Evolutionary conservation across 2,113 vertebrate species (phyloP).

Genomic region (Oncorhynchus keta): DNA sequence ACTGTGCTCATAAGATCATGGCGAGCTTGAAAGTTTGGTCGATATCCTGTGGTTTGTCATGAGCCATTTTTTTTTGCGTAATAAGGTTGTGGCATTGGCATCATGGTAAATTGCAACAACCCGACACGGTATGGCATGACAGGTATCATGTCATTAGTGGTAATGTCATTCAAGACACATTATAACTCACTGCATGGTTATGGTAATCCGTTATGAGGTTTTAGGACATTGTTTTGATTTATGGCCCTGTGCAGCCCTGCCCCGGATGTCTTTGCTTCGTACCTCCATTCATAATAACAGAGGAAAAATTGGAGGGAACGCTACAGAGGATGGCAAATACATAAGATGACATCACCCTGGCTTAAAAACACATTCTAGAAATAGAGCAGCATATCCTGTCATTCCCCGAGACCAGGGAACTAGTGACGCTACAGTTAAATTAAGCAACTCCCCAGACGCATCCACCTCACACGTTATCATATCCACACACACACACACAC

Average conservation of each 20-base stretch:
- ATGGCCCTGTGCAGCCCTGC: not conserved
- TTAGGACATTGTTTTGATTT: not conserved
- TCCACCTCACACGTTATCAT: not conserved
- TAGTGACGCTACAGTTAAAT: not conserved
- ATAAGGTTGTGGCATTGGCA: too few species aligned
- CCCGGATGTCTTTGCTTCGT: not conserved
- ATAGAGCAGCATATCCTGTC: not conserved
- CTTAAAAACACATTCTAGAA: not conserved
- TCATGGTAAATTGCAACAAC: too few species aligned
- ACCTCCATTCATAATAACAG: not conserved
- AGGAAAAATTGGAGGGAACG: not conserved
- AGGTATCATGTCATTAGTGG: too few species aligned
- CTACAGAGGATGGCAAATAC: not conserved
- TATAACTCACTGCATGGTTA: not conserved
- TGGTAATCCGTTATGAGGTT: not conserved
- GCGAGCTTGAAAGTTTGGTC: too few species aligned
- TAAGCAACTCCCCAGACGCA: not conserved
- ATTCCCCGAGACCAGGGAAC: not conserved
- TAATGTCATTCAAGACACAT: too few species aligned
- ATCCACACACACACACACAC: not conserved
- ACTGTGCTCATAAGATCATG: too few species aligned
- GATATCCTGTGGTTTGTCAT: too few species aligned
- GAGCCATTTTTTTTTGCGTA: too few species aligned
- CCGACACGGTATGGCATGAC: too few species aligned
- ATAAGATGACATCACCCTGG: not conserved